Evolutionary conservation across 1,140 invertebrate species (phyloP), one percentile per base, ranked within the genome.

Genomic region (Nixonia krombeini): DNA sequence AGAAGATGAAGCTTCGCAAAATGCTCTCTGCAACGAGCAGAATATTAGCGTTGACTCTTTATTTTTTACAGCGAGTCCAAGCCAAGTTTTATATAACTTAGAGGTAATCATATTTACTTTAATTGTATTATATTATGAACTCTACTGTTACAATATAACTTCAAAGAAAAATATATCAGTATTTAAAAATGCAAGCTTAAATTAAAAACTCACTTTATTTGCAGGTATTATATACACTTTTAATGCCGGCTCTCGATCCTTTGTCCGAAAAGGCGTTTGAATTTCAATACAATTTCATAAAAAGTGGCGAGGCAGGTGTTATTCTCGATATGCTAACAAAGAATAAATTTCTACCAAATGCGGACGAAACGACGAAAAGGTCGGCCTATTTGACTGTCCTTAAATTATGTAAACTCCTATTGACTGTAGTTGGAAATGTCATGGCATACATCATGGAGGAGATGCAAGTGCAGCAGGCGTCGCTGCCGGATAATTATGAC

Each of bases 181-280:
- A n/a, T n/a, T n/a, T n/a, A n/a, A n/a, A n/a, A n/a, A n/a, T n/a
- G n/a, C n/a, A n/a, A n/a, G n/a, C n/a, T n/a, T n/a, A n/a, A n/a
- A n/a, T n/a, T n/a, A n/a, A n/a, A n/a, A n/a, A n/a, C n/a, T n/a
- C n/a, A n/a, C n/a, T n/a, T n/a, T n/a, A n/a, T 73, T 72, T 77
- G 84, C 83, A 96, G 90, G 95, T 97, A 35, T 84, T 96, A 38
- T 97, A 98, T 80, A 91, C 94, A 38, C 87, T 98, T 74, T 85
- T 99, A 26, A 96, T 99, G 91, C 96, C 96, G 9, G 94, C 96
- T 6, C 81, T 91, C 17, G 94, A 96, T 71, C 91, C 93, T 1
- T 86, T 92, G 62, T 89, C 92, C 0, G 94, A 97, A 28, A 91
- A 92, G 69, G 91, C 94, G 21, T 91, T 92, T 74, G 91, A 93